These are phyloP conservation scores for Capra hircus DNA, from an alignment of 2,113 vertebrate genomes.

Conservation along the genomic window DNA sequence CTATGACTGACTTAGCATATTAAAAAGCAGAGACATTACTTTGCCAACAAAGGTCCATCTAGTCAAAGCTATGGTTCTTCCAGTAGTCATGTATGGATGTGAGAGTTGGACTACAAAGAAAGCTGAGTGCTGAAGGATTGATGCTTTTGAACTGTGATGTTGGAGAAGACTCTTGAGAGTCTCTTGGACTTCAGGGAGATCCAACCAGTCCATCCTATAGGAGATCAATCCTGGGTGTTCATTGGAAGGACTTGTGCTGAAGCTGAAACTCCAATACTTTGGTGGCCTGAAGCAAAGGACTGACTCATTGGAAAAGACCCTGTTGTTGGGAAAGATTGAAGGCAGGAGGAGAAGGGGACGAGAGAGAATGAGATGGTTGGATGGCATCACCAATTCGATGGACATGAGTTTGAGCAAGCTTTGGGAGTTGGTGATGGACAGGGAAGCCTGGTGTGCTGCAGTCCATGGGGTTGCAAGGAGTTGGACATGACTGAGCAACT, in stretches of 20 bases:
- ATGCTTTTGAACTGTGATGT: not conserved
- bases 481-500: not conserved
- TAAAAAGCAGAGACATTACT: not conserved
- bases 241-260: not conserved
- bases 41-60: not conserved
- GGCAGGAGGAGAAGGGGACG: not conserved
- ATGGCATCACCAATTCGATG: not conserved
- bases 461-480: not conserved
- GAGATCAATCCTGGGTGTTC: not conserved
- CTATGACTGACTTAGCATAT: not conserved
- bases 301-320: not conserved
- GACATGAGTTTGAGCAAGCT: not conserved
- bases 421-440: not conserved
- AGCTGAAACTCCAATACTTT: not conserved
- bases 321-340: not conserved
- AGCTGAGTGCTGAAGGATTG: accelerated
- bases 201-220: not conserved
- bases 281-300: not conserved
- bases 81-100: not conserved
- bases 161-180: not conserved
- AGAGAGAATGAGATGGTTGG: not conserved
- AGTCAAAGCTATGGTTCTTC: not conserved
- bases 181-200: not conserved
- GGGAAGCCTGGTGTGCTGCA: not conserved
- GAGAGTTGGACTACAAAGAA: not conserved